These are phyloP conservation scores for Drosophila leontia DNA, from an alignment of 1,140 invertebrate species.

Conservation along the genomic window DNA sequence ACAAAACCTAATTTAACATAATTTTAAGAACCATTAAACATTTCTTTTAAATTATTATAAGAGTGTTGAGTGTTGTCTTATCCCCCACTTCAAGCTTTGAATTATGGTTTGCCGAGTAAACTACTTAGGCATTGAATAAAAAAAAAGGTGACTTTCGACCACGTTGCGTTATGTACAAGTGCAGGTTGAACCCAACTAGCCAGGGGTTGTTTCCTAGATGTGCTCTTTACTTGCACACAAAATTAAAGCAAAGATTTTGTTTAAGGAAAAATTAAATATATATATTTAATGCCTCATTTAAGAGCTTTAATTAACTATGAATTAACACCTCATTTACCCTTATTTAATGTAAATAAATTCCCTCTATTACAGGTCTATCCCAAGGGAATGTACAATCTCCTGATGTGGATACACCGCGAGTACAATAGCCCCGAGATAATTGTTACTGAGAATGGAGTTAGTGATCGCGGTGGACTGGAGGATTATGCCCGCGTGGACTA, in stretches of 20 bases:
- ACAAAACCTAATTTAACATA: neutral
- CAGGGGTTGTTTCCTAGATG: neutral
- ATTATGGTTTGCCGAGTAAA: constrained; percentile 53
- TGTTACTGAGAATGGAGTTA: constrained; percentile 90
- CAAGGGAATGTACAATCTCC: constrained; percentile 88
- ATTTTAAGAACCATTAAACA: neutral
- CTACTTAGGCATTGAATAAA: constrained; percentile 62
- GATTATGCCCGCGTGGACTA: constrained; percentile 87
- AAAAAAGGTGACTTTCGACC: constrained; percentile 43
- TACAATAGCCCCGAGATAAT: constrained; percentile 89
- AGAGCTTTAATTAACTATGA: no score
- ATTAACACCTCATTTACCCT: neutral
- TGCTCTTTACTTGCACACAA: neutral
- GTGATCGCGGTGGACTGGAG: constrained; percentile 84
- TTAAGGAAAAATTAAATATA: neutral
- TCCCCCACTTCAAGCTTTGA: constrained; percentile 48
- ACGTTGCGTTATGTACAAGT: no score
- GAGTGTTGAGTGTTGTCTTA: constrained; percentile 38
- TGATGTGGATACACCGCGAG: constrained; percentile 89
- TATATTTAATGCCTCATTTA: no score
- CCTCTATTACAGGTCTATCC: constrained; percentile 86
- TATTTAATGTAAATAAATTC: neutral
- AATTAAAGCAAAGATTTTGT: neutral
- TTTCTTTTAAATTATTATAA: neutral
- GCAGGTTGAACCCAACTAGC: constrained; percentile 17